These are phyloP conservation scores for Laticauda colubrina DNA, from an alignment of 2,113 vertebrate species.

Conservation along the genomic window DNA sequence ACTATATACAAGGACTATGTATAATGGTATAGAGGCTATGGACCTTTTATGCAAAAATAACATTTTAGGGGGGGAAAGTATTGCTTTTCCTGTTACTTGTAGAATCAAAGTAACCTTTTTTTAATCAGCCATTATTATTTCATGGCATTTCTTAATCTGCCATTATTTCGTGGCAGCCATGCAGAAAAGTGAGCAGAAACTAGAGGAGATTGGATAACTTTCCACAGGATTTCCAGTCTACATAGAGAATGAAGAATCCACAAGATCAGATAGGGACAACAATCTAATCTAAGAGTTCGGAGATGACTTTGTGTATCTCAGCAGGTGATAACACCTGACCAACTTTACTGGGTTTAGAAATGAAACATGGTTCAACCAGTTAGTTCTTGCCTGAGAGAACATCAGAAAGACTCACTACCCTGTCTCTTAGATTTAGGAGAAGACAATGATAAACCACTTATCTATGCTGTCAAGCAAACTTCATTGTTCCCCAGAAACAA, in stretches of 20 bases:
- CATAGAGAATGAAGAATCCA: background rate
- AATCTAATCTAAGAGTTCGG: background rate
- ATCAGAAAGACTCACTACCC: background rate
- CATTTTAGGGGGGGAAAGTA: background rate
- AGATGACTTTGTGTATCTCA: background rate
- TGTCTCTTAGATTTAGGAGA: background rate
- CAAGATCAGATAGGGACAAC: background rate
- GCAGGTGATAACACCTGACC: background rate
- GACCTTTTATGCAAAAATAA: background rate
- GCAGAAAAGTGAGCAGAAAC: background rate
- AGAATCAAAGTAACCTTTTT: background rate
- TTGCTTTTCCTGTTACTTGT: background rate
- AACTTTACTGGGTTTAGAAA: background rate
- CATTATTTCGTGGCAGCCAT: background rate
- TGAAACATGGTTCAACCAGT: background rate
- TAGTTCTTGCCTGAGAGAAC: background rate
- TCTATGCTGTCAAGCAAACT: background rate
- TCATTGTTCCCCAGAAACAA: background rate
- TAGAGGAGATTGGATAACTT: background rate
- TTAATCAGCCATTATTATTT: background rate
- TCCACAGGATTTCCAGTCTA: background rate
- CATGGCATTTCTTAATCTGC: background rate
- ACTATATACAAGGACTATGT: background rate
- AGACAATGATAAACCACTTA: background rate
- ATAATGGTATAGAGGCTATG: background rate